Conservation (phyloP, 2,888 invertebrate species). For the Anodontia alba region DNA sequence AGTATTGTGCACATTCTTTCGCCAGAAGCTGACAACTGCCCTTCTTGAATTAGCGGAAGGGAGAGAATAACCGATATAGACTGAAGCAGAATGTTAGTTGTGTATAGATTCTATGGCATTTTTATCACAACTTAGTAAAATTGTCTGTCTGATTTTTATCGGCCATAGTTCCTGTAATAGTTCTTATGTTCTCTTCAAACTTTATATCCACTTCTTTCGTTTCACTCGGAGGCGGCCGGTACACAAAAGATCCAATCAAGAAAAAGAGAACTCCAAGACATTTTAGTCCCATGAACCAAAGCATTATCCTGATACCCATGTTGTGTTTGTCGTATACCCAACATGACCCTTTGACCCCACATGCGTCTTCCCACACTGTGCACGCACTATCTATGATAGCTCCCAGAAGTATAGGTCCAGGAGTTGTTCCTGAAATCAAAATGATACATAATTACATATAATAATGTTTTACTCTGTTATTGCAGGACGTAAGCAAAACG, state of each 20-base stretch:
- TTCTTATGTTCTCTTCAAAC: not conserved
- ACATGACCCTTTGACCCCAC: constrained; percentile 88
- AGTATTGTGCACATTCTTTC: too few relatives aligned
- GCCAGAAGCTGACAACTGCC: too few relatives aligned
- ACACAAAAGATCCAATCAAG: constrained; percentile 89
- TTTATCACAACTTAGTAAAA: not conserved
- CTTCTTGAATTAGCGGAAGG: too few relatives aligned
- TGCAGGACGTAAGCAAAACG: too few relatives aligned
- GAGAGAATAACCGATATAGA: too few relatives aligned
- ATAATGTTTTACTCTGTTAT: too few relatives aligned
- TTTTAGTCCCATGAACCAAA: constrained; percentile 66
- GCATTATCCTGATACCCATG: constrained; percentile 85
- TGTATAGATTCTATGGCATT: too few relatives aligned
- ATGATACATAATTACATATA: too few relatives aligned
- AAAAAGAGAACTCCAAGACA: constrained; percentile 82
- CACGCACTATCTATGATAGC: constrained; percentile 90
- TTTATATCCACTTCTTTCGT: not conserved
- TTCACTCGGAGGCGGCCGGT: constrained; percentile 56
- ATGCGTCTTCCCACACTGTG: constrained; percentile 89
- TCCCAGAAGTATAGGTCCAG: constrained; percentile 90
- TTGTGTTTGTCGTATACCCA: constrained; percentile 88
- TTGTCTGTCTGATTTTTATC: not conserved
- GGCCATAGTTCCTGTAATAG: not conserved
- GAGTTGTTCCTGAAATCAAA: constrained; percentile 84
- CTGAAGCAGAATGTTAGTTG: too few relatives aligned